phyloP scores from a whole-genome alignment of 2,797 vertebrate species.

The Xiphophorus birchmanni region DNA sequence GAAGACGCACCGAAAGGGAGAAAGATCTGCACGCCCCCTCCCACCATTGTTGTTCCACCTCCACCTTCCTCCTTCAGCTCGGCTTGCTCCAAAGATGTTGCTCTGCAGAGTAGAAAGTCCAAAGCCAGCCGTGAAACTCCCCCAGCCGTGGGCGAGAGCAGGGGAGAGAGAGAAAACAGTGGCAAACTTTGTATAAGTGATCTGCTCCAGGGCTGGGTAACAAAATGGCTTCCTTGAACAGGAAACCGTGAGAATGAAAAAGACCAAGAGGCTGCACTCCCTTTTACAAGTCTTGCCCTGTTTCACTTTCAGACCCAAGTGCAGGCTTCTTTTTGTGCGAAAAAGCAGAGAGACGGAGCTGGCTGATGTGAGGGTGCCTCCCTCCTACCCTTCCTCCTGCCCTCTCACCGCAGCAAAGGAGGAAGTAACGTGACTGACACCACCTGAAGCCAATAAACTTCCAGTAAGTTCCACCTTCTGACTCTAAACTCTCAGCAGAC shows the following conservation, averaged over 20 bases:
- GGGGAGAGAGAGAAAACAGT: constrained; percentile 36
- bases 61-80: constrained; percentile 43
- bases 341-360: constrained; percentile 42
- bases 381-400: constrained; percentile 71
- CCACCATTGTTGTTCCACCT: constrained; percentile 28
- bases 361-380: constrained; percentile 64
- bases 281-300: constrained; percentile 78
- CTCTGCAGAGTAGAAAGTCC: constrained; percentile 77
- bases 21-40: constrained; percentile 3
- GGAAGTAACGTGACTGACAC: constrained; percentile 85
- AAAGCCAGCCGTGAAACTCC: constrained; percentile 65
- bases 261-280: constrained; percentile 72
- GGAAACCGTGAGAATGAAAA: constrained; percentile 77
- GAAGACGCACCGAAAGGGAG: constrained; percentile 20
- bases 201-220: constrained; percentile 58
- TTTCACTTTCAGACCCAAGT: constrained; percentile 83
- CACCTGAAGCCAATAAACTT: constrained; percentile 73
- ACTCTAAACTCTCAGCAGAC: constrained; percentile 38
- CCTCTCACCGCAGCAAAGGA: constrained; percentile 68
- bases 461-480: constrained; percentile 35
- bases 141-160: constrained; percentile 25
- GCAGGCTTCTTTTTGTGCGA: constrained; percentile 56
- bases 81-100: constrained; percentile 44
- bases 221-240: constrained; percentile 86
- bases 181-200: constrained; percentile 66